Conservation (phyloP, 2,113 vertebrate species). For the Triplophysa tibetana region DNA sequence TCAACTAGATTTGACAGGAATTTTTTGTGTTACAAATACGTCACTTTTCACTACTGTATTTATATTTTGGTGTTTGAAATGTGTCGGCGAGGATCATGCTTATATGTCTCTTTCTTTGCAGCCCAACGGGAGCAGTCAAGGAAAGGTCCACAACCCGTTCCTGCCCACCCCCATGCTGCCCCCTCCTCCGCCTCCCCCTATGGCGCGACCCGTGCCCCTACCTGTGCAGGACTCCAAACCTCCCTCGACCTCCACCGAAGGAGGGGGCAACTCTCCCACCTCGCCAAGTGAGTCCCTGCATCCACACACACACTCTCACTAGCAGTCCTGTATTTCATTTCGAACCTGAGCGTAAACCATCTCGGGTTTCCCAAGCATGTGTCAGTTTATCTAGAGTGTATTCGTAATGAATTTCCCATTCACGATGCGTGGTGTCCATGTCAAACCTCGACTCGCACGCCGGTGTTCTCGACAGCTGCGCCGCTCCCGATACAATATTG, state of each 20-base stretch:
- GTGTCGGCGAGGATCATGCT: background rate
- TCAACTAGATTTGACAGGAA: too few species aligned
- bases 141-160: conserved; percentile 99
- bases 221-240: conserved; percentile 97
- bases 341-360: background rate
- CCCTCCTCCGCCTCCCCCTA: conserved; percentile 93
- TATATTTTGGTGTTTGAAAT: background rate
- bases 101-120: conserved; percentile 58
- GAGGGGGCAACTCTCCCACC: conserved; percentile 92
- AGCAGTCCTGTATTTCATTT: background rate
- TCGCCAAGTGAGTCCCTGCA: conserved; percentile 91
- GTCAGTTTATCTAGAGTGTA: conserved; percentile 5
- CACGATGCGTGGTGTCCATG: conserved; percentile 15
- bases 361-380: conserved; percentile 7
- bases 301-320: conserved; percentile 36
- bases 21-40: too few species aligned
- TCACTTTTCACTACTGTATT: too few species aligned
- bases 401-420: conserved; percentile 30
- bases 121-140: conserved; percentile 98
- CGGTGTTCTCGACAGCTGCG: conserved; percentile 9
- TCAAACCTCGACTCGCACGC: conserved; percentile 21
- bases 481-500: conserved; percentile 26
- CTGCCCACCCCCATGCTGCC: conserved; percentile 98
- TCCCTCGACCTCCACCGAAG: conserved; percentile 92
- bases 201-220: conserved; percentile 97